Evolutionary conservation across 2,888 invertebrate species (phyloP), one percentile per base, ranked within the genome.

Genomic region (Dryadula phaetusa): DNA sequence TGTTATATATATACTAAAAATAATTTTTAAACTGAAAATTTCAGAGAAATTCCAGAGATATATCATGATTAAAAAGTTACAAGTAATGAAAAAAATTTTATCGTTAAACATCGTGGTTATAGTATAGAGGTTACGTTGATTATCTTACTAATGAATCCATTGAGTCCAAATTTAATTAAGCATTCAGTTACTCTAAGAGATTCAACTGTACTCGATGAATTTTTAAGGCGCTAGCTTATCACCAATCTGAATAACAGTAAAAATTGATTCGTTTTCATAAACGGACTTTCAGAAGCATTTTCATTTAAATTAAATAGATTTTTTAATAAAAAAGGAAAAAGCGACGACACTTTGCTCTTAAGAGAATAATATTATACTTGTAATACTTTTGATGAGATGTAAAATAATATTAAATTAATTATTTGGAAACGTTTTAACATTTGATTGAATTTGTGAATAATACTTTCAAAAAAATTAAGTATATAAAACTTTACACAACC

Each of bases 231-330:
- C 32, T 18, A 40, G 46, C 70, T 74, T 74, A 74, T 73, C 73
- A 54, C 64, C 25, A 66, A 69, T 70, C 66, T 71, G 63, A 67
- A 62, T 52, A 69, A 47, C 65, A 64, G 67, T 72, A 72, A 73
- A 70, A 75, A 76, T 74, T 75, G 74, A 73, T 70, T 70, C 71
- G 70, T 66, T 63, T 56, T 64, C 40, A 60, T 61, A 64, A 69
- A 63, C 56, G 53, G 61, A 54, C 63, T 66, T 60, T 63, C 34
- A 61, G 53, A 61, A 32, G 25, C 64, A 54, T 58, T 60, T 58
- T 40, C 40, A 56, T 18, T 53, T 25, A 47, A 66, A 66, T 60
- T 44, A 40, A 47, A 49, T 56, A 37, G 16, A 44, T 54, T 34
- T 44, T 42, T 54, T 64, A 37, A 37, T 56, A 12, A 46, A 46